Conservation (phyloP, 2,113 vertebrate genomes). For the Engystomops pustulosus region DNA sequence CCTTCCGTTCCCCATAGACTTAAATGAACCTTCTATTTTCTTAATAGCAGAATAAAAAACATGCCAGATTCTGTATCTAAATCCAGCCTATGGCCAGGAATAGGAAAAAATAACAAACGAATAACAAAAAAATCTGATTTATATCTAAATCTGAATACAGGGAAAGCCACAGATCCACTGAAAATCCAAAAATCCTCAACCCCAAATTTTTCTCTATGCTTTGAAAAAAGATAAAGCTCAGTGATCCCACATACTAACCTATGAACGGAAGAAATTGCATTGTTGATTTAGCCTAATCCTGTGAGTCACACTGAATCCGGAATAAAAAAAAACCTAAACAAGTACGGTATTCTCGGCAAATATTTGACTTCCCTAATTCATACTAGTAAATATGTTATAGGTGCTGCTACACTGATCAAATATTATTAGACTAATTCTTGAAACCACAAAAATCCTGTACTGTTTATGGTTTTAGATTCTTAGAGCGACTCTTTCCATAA, state of each 20-base stretch:
- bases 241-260: neutral
- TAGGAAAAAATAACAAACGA: no score
- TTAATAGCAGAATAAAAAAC: no score
- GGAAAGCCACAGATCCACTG: neutral
- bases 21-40: no score
- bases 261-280: neutral
- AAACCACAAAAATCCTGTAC: neutral
- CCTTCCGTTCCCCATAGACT: no score
- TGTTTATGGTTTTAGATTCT: neutral
- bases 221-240: neutral
- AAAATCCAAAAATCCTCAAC: no score
- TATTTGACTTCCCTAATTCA: neutral
- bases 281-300: slow-evolving; percentile 19
- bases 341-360: neutral
- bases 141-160: neutral
- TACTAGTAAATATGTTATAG: neutral
- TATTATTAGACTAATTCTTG: neutral
- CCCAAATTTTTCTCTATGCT: neutral
- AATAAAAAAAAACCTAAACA: neutral
- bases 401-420: neutral
- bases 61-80: no score
- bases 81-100: no score
- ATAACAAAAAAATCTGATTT: no score
- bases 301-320: neutral
- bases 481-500: neutral